phyloP scores from a whole-genome alignment of 2,113 vertebrate genomes.

The Poecile atricapillus region DNA sequence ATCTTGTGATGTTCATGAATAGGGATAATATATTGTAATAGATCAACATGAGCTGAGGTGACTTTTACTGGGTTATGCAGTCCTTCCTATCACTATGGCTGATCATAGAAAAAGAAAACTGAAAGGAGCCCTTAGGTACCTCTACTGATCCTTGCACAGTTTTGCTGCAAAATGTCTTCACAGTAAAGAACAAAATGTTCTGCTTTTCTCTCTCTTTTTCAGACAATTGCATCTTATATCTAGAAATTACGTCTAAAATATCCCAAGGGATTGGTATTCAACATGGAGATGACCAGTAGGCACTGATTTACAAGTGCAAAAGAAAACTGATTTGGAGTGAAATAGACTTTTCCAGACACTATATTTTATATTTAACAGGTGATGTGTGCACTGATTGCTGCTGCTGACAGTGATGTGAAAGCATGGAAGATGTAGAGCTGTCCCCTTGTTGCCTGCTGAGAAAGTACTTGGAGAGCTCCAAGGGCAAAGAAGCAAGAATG shows the following conservation, averaged over 20 bases:
- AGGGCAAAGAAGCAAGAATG: not conserved
- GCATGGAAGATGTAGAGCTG: not conserved
- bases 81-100: not conserved
- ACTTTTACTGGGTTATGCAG: not conserved
- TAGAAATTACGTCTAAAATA: not conserved
- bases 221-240: not conserved
- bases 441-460: not conserved
- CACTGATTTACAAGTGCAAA: not conserved
- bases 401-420: not conserved
- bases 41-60: not conserved
- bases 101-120: not conserved
- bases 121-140: not conserved
- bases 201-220: not conserved
- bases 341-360: not conserved
- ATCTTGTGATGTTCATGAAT: not conserved
- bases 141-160: not conserved
- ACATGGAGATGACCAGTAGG: not conserved
- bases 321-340: not conserved
- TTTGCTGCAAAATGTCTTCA: not conserved
- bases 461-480: not conserved
- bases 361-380: not conserved
- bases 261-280: not conserved
- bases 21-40: not conserved
- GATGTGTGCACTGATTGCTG: not conserved
- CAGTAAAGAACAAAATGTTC: not conserved